Percentiles rank a stretch among this genome's conserved stretches.
Evolutionary conservation across 2,888 invertebrate species (phyloP).

Genomic region (Phorcus lineatus): DNA sequence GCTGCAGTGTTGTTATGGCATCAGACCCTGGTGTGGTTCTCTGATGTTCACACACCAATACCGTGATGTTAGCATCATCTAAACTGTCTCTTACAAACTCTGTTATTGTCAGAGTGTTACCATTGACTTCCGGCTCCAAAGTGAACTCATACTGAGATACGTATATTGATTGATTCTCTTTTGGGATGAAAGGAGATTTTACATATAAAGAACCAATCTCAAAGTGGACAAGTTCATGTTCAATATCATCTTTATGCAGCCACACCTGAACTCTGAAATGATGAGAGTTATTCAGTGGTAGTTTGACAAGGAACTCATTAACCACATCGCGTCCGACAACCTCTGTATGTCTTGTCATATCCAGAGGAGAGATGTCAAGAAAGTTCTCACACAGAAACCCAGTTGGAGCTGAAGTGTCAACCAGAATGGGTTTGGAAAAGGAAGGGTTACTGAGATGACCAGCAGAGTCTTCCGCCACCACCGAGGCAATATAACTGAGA

Average conservation of each 20-base stretch:
- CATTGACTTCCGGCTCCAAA: not conserved
- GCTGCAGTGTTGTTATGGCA: not conserved
- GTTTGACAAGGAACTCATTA: not conserved
- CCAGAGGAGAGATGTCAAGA: not conserved
- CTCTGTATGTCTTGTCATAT: not conserved
- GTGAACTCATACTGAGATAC: not conserved
- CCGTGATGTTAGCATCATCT: not conserved
- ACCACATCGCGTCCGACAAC: not conserved
- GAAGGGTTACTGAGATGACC: not conserved
- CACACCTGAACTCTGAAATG: not conserved
- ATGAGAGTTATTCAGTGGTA: not conserved
- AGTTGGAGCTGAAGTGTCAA: not conserved
- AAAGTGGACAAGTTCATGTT: not conserved
- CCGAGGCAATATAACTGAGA: not conserved
- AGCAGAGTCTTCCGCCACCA: not conserved
- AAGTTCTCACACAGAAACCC: not conserved
- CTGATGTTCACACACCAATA: not conserved
- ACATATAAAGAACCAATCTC: not conserved
- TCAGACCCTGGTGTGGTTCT: not conserved
- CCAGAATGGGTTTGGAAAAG: not conserved
- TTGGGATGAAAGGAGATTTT: not conserved
- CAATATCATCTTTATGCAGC: not conserved
- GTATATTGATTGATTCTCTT: not conserved
- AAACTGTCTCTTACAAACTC: not conserved
- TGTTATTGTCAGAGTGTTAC: not conserved